These are phyloP conservation scores for Rhopilema esculentum DNA, from an alignment of 30 jellyfish, hydroid and myxozoan species.

Conservation along the genomic window DNA sequence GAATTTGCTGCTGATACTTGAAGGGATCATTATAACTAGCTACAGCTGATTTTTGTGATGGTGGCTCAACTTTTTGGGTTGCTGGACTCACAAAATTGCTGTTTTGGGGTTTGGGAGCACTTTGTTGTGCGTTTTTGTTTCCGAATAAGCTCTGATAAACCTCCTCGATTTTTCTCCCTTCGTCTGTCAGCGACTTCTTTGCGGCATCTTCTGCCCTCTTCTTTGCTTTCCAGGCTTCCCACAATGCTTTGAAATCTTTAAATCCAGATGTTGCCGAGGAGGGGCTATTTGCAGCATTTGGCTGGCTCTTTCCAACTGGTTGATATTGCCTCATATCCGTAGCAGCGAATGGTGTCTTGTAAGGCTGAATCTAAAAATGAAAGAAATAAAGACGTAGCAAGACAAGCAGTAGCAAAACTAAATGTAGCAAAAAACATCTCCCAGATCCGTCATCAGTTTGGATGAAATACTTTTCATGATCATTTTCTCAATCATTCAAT, in stretches of 20 bases:
- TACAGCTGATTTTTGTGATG: neutral
- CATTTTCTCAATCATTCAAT: too few species aligned
- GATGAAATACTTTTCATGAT: too few species aligned
- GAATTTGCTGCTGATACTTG: neutral
- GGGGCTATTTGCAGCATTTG: neutral
- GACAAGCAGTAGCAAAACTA: neutral
- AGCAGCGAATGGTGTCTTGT: neutral
- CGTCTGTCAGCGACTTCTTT: conserved; percentile 33
- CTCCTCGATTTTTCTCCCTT: conserved; percentile 38
- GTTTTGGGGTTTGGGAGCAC: too few species aligned
- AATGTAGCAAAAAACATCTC: too few species aligned
- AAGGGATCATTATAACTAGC: conserved; percentile 4
- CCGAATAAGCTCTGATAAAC: conserved; percentile 42
- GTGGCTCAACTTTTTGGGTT: neutral
- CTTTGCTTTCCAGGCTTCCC: conserved; percentile 58
- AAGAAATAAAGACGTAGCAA: neutral
- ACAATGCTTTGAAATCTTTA: conserved; percentile 41
- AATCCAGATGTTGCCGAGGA: neutral
- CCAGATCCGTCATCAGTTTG: too few species aligned
- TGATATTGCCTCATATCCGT: neutral
- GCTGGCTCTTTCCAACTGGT: neutral
- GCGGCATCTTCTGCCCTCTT: conserved; percentile 68
- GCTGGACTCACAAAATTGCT: conserved; percentile 17
- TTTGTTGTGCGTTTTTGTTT: neutral
- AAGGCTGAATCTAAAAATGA: neutral